These are phyloP conservation scores for Noturus placidus DNA, from an alignment of 2,113 vertebrate species.

Conservation along the genomic window DNA sequence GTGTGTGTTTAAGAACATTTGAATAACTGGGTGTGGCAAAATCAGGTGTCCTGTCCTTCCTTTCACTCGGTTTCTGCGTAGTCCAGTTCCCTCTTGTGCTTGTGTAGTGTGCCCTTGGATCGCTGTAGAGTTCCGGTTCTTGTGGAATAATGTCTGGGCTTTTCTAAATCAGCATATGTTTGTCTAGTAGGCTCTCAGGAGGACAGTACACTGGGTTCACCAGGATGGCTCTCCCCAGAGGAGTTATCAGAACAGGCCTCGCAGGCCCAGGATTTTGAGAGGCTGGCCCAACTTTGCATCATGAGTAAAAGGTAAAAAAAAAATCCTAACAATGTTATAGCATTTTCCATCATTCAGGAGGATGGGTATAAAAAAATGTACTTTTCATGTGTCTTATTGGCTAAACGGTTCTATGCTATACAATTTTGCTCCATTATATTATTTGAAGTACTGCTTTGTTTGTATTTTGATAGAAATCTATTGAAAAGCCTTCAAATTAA, in stretches of 20 bases:
- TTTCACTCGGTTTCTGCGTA: not conserved
- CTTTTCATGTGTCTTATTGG: not conserved
- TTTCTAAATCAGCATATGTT: slow-evolving; percentile 62
- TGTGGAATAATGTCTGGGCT: not conserved
- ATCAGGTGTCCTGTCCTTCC: not conserved
- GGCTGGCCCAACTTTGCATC: slow-evolving; percentile 75
- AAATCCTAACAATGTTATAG: not conserved
- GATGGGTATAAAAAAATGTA: not conserved
- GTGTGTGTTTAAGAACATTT: slow-evolving; percentile 27
- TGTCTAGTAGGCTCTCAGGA: slow-evolving; percentile 78
- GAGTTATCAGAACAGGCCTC: slow-evolving; percentile 76
- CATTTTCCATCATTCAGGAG: not conserved
- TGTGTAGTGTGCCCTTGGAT: not conserved
- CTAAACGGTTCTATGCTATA: not conserved
- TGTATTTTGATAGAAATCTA: not conserved
- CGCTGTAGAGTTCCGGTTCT: slow-evolving; percentile 3
- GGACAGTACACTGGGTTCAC: slow-evolving; percentile 69
- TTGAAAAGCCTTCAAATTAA: not conserved
- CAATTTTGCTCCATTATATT: not conserved
- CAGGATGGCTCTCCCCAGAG: slow-evolving; percentile 73
- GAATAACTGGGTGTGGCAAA: slow-evolving; percentile 37
- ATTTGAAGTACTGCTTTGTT: not conserved
- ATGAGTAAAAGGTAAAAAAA: slow-evolving; percentile 80
- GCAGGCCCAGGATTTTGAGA: slow-evolving; percentile 74
- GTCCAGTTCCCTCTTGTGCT: not conserved